Base-by-base conservation (phyloP, 53 echinoderm and acorn worm genomes). In the Astropecten irregularis region DNA sequence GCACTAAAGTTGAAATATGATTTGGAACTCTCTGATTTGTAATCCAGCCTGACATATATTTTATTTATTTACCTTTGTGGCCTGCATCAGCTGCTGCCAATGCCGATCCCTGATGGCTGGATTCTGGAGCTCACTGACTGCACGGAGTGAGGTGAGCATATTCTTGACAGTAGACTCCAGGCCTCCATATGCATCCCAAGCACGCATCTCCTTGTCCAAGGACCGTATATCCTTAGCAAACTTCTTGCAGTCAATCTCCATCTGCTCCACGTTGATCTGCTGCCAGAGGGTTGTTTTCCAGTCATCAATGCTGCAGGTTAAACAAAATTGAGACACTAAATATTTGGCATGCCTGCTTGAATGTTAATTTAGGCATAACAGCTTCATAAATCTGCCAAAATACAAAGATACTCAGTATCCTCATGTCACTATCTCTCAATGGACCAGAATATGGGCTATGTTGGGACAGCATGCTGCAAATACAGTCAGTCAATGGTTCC, bases 191-290 rank as follows among this genome's bases (percentile, higher is more conserved):
- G 93, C 97, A 27, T 96, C 97, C 97, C 97, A 96, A 13, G 97
- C 97, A 29, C 97, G 82, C 97, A 94, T 96, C 88, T 96, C 97
- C 68, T 96, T 96, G 88, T 96, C 97, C 83, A 96, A 61, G 47
- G 83, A 83, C 19, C 97, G 90, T 83, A 96, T 96, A 73, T 96
- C 93, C 65, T 96, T 96, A 83, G 97, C 97, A 70, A 96, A 96
- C 83, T 96, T 96, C 92, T 96, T 96, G 69, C 97, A 93, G 87
- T 96, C 97, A 79, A 96, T 96, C 74, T 96, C 96, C 96, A 96
- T 96, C 91, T 96, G 97, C 76, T 96, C 97, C 7, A 96, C 97
- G 74, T 96, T 92, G 97, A 96, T 96, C 35, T 94, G 92, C 58
- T 89, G 93, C 97, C 97, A 96, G 42, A 91, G 67, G 18, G 97